phyloP scores from a whole-genome alignment of 2,797 vertebrate species.

The Thunnus albacares region DNA sequence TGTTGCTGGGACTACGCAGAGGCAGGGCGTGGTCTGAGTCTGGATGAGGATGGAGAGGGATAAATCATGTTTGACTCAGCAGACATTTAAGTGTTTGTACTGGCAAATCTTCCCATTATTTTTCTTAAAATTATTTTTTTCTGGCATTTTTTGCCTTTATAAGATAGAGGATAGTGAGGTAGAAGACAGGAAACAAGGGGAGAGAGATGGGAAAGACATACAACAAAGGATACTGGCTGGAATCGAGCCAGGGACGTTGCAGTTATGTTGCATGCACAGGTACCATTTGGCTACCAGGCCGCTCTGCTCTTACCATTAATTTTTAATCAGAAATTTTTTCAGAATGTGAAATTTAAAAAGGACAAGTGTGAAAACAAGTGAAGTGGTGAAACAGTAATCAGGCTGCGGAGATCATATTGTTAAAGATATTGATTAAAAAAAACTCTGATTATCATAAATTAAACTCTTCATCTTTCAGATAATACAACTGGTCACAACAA shows the following conservation, averaged over 20 bases:
- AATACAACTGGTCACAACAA: not conserved
- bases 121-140: not conserved
- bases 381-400: not conserved
- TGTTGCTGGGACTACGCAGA: constrained; percentile 85
- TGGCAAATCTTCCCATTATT: not conserved
- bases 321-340: too few relatives aligned
- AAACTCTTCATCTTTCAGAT: not conserved
- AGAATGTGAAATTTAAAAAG: not conserved
- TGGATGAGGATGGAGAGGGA: constrained; percentile 71
- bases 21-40: constrained; percentile 91
- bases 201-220: too few relatives aligned
- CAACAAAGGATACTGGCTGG: too few relatives aligned
- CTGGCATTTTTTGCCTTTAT: not conserved
- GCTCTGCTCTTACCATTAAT: too few relatives aligned
- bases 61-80: not conserved
- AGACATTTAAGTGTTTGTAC: not conserved
- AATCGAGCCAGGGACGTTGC: too few relatives aligned
- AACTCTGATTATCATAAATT: not conserved
- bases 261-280: too few relatives aligned
- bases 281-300: too few relatives aligned
- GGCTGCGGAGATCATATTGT: not conserved
- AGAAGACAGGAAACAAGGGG: too few relatives aligned
- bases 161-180: too few relatives aligned
- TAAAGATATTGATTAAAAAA: not conserved
- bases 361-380: not conserved